Conservation (phyloP, 2,888 invertebrate species). For the Drosophila melanosoma region DNA sequence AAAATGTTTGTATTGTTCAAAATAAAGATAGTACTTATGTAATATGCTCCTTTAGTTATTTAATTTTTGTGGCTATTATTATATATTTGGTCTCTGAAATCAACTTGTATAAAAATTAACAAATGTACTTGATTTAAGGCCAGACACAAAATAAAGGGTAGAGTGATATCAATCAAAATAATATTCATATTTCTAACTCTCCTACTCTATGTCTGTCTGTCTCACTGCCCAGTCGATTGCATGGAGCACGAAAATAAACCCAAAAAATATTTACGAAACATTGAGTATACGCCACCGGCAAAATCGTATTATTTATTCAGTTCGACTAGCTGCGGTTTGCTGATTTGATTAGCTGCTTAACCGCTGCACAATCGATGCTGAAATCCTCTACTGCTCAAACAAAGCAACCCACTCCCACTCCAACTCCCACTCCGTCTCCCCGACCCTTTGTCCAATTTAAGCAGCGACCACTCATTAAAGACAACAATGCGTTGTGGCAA, state of each 20-base stretch:
- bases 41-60: no score
- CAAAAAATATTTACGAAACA: slow-evolving; percentile 16
- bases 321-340: slow-evolving; percentile 51
- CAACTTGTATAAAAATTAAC: neutral
- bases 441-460: neutral
- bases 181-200: neutral
- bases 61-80: neutral
- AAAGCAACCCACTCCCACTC: neutral
- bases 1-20: neutral
- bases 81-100: neutral
- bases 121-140: neutral
- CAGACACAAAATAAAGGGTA: neutral
- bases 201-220: no score
- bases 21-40: neutral
- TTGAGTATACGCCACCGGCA: slow-evolving; percentile 27
- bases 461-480: slow-evolving; percentile 18
- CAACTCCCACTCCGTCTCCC: no score
- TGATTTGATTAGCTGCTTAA: slow-evolving; percentile 71
- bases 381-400: neutral
- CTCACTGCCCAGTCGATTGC: slow-evolving; percentile 6
- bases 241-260: slow-evolving; percentile 29
- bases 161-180: slow-evolving; percentile 6
- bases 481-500: slow-evolving; percentile 4
- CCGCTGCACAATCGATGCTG: slow-evolving; percentile 16
- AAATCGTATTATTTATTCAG: slow-evolving; percentile 32